Evolutionary conservation across 2,888 invertebrate genomes (phyloP), one percentile per base, ranked within the genome.

Genomic region (Eustalomyia histrio): DNA sequence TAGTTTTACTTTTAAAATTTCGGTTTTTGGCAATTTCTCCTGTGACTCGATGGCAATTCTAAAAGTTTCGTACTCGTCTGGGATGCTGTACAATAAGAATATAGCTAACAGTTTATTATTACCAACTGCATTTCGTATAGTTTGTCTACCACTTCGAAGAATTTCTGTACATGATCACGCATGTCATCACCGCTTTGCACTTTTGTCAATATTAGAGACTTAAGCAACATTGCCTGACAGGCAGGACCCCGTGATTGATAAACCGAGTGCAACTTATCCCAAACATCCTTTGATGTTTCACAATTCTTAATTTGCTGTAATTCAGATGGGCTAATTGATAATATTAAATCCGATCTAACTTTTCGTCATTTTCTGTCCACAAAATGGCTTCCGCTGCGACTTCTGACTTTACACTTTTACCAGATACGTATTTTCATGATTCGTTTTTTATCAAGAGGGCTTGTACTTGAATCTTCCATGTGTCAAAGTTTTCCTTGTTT

Each of bases 171-270:
- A 50, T 80, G 75, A 33, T 69, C 52, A 1, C 69, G 14, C 33
- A 79, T 75, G 10, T 83, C 68, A n/a, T 75, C 76, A 0, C 74
- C 79, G 33, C 74, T 64, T 8, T 47, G 69, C 63, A 75, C 79
- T 72, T 78, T 79, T 35, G 12, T 10, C n/a, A 82, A 35, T 43
- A 82, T 82, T 5, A 72, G 35, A 4, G 55, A 79, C 53, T 73
- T 79, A 5, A 80, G 47, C 10, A 74, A 33, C 78, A 76, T 78
- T 21, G 79, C 65, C 12, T 80, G 39, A 21, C 64, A 43, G 24
- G 76, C 72, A 33, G 76, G 73, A 29, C 76, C 71, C n/a, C 50
- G 35, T 14, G 76, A 75, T 58, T 80, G 75, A 43, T 60, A 43
- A 12, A 39, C 39, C 14, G 12, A 17, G 17, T 39, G 60, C 3